Conservation (phyloP, 2,797 vertebrate species). For the Steatocranus sp. region DNA sequence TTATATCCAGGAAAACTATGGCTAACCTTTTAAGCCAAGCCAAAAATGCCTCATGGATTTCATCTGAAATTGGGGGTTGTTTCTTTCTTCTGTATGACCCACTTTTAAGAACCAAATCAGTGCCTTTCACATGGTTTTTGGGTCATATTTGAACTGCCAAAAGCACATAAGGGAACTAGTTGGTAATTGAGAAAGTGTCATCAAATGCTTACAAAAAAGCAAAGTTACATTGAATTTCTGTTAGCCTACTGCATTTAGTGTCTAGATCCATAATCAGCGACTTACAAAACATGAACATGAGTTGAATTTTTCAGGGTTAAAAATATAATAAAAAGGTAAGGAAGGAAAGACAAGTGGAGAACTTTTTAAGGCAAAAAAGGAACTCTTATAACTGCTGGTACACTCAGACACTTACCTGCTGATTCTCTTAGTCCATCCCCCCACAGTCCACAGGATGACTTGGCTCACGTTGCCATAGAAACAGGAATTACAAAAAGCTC, state of each 20-base stretch:
- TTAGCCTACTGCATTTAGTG: neutral
- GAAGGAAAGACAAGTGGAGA: neutral
- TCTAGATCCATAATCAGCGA: neutral
- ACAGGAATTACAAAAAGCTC: conserved; percentile 73
- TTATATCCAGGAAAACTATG: neutral
- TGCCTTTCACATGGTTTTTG: conserved; percentile 13
- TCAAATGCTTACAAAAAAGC: neutral
- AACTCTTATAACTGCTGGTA: conserved; percentile 33
- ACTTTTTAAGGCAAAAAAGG: neutral
- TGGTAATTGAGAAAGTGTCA: neutral
- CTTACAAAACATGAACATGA: neutral
- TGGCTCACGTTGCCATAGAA: conserved; percentile 74
- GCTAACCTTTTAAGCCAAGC: neutral
- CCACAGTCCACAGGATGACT: conserved; percentile 46
- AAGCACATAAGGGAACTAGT: neutral
- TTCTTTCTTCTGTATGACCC: neutral
- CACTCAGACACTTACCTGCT: conserved; percentile 31
- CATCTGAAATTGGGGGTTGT: neutral
- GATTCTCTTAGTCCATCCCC: conserved; percentile 40
- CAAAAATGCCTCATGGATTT: neutral
- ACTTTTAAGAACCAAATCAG: conserved; percentile 26
- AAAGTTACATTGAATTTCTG: neutral
- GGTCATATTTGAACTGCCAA: neutral
- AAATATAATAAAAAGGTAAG: neutral
- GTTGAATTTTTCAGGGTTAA: neutral